These are phyloP conservation scores for Rhyacophila evoluta DNA, from an alignment of 2,888 invertebrate genomes.

Conservation along the genomic window DNA sequence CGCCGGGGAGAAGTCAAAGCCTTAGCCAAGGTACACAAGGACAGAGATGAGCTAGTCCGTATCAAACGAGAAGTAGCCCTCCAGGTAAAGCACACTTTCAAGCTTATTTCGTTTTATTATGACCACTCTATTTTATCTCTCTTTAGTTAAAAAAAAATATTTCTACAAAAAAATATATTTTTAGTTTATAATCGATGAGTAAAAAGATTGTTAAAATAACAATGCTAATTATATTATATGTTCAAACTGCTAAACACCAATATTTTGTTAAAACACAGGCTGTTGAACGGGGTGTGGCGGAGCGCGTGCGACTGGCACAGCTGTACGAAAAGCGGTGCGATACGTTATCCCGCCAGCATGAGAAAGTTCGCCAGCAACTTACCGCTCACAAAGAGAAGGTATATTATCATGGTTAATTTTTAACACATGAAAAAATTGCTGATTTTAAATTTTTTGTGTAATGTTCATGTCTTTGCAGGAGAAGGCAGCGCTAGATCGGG, in stretches of 20 bases:
- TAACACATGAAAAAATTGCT: too few species aligned
- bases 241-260: too few species aligned
- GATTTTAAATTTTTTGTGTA: too few species aligned
- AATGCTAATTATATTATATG: too few species aligned
- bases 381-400: slow-evolving; percentile 77
- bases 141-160: too few species aligned
- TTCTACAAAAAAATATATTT: too few species aligned
- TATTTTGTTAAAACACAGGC: slow-evolving; percentile 66
- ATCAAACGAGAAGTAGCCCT: slow-evolving; percentile 83
- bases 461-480: too few species aligned
- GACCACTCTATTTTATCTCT: too few species aligned
- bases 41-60: slow-evolving; percentile 90
- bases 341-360: slow-evolving; percentile 83
- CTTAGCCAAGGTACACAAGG: slow-evolving; percentile 87
- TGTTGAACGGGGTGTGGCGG: slow-evolving; percentile 90
- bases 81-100: slow-evolving; percentile 37
- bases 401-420: too few species aligned
- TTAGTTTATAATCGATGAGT: too few species aligned
- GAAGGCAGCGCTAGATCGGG: slow-evolving; percentile 46
- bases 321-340: slow-evolving; percentile 81
- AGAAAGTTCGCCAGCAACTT: slow-evolving; percentile 77
- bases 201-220: too few species aligned
- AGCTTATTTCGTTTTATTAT: too few species aligned
- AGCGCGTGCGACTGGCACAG: slow-evolving; percentile 84
- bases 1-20: slow-evolving; percentile 90